Evolutionary conservation across 2,888 invertebrate genomes (phyloP).

Genomic region (Platypus cylindrus): DNA sequence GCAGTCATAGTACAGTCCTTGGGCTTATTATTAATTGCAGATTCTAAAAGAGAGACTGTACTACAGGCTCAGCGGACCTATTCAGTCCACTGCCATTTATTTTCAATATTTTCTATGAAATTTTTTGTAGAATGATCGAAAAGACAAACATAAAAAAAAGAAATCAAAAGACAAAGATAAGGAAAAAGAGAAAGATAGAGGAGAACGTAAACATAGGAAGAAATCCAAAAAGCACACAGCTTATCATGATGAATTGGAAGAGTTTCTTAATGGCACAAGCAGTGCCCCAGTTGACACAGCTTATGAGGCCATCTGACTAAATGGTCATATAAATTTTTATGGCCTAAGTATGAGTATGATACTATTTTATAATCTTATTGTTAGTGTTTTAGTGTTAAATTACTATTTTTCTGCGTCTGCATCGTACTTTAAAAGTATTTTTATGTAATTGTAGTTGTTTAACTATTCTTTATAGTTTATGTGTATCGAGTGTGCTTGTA

Average conservation of each 20-base stretch:
- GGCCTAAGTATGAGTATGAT: no score
- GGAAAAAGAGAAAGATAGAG: conserved; percentile 40
- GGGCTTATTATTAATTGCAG: no score
- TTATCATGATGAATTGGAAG: conserved; percentile 44
- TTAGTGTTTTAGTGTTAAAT: no score
- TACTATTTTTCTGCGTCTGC: no score
- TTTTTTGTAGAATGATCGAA: conserved; percentile 25
- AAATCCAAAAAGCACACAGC: conserved; percentile 35
- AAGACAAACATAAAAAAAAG: conserved; percentile 33
- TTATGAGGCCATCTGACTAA: conserved; percentile 49
- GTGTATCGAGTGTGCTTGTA: no score
- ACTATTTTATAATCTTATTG: no score
- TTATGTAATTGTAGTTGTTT: no score
- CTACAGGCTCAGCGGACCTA: background rate
- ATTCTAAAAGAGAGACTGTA: background rate
- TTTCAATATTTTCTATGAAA: conserved; percentile 6
- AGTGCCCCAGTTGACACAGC: conserved; percentile 40
- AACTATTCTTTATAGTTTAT: no score
- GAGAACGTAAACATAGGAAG: conserved; percentile 35
- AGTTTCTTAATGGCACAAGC: conserved; percentile 45
- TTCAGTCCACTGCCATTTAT: background rate
- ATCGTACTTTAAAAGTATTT: no score
- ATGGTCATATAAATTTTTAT: background rate
- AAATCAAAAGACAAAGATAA: conserved; percentile 41
- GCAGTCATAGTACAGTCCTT: background rate